Percentiles rank a stretch among this genome's conserved stretches.
phyloP scores from a whole-genome alignment of 92 coral and sea anemone genomes.

The Desmophyllum pertusum region DNA sequence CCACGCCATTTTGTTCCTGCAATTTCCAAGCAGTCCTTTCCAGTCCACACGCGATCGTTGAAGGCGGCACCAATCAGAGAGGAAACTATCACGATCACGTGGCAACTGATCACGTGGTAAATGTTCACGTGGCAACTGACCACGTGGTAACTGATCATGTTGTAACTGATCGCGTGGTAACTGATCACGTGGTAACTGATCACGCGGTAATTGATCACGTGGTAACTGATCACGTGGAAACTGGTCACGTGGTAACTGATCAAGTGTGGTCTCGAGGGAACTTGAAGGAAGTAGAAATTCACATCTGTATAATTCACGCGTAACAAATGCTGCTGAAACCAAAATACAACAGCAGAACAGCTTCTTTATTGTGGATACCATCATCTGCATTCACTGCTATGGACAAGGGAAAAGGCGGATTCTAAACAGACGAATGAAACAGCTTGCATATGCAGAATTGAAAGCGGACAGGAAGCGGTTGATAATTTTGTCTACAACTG shows the following conservation, averaged over 20 bases:
- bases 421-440: not conserved
- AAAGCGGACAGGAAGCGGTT: too few species aligned
- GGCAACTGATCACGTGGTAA: not conserved
- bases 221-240: too few species aligned
- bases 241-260: too few species aligned
- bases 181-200: too few species aligned
- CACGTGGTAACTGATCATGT: not conserved
- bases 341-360: not conserved
- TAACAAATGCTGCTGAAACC: not conserved
- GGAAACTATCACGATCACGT: slow-evolving; percentile 23
- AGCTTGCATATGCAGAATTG: too few species aligned
- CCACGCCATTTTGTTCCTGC: slow-evolving; percentile 52
- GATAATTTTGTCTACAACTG: too few species aligned
- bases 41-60: slow-evolving; percentile 63
- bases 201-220: too few species aligned
- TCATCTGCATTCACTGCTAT: not conserved
- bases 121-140: not conserved
- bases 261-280: too few species aligned
- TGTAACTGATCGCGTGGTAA: not conserved
- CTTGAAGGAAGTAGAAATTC: not conserved
- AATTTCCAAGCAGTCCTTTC: slow-evolving; percentile 49
- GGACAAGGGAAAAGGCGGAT: not conserved
- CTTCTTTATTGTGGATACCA: not conserved
- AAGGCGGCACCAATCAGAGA: slow-evolving; percentile 59
- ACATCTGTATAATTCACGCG: not conserved